phyloP scores from a whole-genome alignment of 2,797 vertebrate species.

The Intellagama lesueurii region DNA sequence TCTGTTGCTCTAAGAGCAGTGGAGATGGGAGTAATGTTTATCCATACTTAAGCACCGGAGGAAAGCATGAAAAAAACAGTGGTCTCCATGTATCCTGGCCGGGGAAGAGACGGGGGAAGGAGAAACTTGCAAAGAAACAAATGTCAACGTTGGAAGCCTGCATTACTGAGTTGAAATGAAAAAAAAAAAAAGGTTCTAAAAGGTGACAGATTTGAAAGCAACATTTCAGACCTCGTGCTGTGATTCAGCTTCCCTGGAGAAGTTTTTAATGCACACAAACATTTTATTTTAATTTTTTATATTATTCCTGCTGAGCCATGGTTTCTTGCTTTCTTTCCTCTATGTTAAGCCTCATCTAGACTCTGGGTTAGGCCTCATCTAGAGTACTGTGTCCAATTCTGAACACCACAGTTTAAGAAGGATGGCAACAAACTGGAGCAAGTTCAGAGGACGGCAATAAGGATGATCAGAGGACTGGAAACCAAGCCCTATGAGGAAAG shows the following conservation, averaged over 20 bases:
- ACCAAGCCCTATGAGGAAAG: too few relatives aligned
- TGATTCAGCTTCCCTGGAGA: slow-evolving; percentile 29
- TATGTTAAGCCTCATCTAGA: too few relatives aligned
- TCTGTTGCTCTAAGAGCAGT: neutral
- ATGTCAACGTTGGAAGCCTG: slow-evolving; percentile 34
- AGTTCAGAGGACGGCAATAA: too few relatives aligned
- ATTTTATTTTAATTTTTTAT: slow-evolving; percentile 22
- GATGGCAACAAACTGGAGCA: too few relatives aligned
- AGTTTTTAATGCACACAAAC: neutral
- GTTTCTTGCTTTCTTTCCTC: neutral
- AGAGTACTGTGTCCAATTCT: too few relatives aligned
- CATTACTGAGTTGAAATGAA: slow-evolving; percentile 44
- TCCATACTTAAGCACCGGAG: neutral
- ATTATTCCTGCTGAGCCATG: neutral
- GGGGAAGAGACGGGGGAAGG: too few relatives aligned
- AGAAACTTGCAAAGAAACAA: slow-evolving; percentile 37
- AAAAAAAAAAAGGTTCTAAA: slow-evolving; percentile 27
- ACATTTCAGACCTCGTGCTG: slow-evolving; percentile 42
- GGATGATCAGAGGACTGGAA: too few relatives aligned
- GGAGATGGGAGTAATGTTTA: neutral
- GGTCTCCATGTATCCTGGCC: too few relatives aligned
- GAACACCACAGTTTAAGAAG: too few relatives aligned
- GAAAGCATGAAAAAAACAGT: too few relatives aligned
- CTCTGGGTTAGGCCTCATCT: too few relatives aligned
- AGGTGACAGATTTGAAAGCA: slow-evolving; percentile 35